Evolutionary conservation across 2,113 vertebrate species (phyloP).

Genomic region (Ranitomeya imitator): DNA sequence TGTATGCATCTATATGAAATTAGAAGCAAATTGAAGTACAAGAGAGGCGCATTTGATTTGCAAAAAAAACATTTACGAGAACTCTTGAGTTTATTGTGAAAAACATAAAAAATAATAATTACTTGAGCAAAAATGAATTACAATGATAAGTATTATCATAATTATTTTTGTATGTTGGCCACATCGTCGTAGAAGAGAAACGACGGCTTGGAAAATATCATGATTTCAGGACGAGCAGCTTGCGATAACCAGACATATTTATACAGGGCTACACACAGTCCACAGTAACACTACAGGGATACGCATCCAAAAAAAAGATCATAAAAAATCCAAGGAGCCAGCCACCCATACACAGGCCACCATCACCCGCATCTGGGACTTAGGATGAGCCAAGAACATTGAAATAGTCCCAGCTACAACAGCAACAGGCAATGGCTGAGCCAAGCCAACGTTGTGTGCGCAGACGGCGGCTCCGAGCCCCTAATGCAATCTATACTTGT

Average conservation of each 20-base stretch:
- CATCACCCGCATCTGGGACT: slow-evolving; percentile 43
- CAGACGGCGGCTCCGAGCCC: background rate
- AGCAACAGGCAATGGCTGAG: background rate
- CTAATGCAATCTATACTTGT: background rate
- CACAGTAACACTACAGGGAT: background rate
- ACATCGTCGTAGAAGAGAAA: background rate
- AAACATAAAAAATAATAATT: too few species aligned
- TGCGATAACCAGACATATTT: background rate
- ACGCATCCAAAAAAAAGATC: slow-evolving; percentile 29
- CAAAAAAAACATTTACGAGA: too few species aligned
- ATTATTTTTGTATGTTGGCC: background rate
- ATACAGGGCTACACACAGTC: background rate
- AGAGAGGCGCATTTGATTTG: too few species aligned
- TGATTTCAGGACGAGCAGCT: background rate
- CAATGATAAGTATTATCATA: too few species aligned
- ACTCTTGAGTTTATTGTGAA: too few species aligned
- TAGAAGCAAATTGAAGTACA: too few species aligned
- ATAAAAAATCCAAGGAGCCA: background rate
- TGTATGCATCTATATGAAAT: too few species aligned
- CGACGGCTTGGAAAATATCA: background rate
- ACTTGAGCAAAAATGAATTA: too few species aligned
- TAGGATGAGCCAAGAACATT: slow-evolving; percentile 49
- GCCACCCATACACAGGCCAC: slow-evolving; percentile 16
- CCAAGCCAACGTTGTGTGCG: slow-evolving; percentile 9
- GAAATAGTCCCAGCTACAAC: slow-evolving; percentile 18